Evolutionary conservation across 2,797 vertebrate species (phyloP), one percentile per base, ranked within the genome.

Genomic region (Petrocephalus schoutedeni): DNA sequence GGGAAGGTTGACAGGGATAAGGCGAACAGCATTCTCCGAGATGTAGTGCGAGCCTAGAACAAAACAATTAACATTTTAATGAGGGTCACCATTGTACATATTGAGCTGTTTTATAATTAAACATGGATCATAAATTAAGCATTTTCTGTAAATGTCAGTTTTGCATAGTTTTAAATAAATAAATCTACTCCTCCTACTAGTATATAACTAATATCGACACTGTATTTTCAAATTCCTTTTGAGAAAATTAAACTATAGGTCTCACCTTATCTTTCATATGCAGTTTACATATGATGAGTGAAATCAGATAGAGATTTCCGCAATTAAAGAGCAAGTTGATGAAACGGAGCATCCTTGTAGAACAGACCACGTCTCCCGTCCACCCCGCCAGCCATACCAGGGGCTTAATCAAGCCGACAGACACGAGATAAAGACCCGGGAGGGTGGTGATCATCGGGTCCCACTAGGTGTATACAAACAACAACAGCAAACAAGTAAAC

Each of bases 381-480:
- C 97, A 96, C 4, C 96, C 95, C 0, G 96, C 94, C 74, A 99
- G 93, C 97, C 97, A 98, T 0, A 93, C 95, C 59, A 95, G 90
- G 0, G 98, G 98, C 90, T 97, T 98, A 92, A 98, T 96, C 7
- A 97, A 91, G 0, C 98, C 98, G 87, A 98, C 97, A 0, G 98
- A 97, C 36, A 95, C 92, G 83, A 99, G 95, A 93, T 99, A 99
- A 28, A 99, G 93, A 49, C 98, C 98, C 0, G 98, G 98, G 5
- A 97, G 93, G 0, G 98, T 99, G 56, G 98, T 99, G 93, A 99
- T 99, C 98, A 99, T 99, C 0, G 98, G 97, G 93, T 99, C 97
- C 98, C 98, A 99, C 98, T 99, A 49, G 53, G 51, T 54, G 54
- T 23, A 32, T 23, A 49, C 21, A 54, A 28, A 84, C 82, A 88